Evolutionary conservation across 2,888 invertebrate genomes (phyloP).

Genomic region (Masnerella sp.): DNA sequence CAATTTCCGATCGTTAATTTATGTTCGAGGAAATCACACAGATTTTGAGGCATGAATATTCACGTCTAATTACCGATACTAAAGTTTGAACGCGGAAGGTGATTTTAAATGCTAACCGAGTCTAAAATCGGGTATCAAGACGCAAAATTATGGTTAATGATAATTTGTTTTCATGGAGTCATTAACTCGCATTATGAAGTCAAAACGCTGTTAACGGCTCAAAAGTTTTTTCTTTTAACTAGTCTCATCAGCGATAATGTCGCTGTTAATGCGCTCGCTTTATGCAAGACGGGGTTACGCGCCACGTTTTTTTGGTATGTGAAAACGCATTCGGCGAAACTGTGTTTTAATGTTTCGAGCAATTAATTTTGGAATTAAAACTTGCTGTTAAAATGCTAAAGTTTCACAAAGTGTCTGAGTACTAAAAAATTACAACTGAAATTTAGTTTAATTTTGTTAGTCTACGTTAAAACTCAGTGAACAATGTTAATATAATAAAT

Average conservation of each 20-base stretch:
- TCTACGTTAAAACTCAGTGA: no score
- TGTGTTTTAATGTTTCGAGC: background rate
- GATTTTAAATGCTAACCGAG: constrained; percentile 13
- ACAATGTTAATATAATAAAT: no score
- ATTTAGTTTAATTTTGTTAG: no score
- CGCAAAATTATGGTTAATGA: constrained; percentile 18
- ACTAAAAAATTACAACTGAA: no score
- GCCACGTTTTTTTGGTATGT: no score
- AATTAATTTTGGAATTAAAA: background rate
- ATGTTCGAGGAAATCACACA: no score
- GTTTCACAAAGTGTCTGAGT: no score
- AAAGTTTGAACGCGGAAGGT: background rate
- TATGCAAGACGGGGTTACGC: background rate
- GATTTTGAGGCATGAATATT: constrained; percentile 20
- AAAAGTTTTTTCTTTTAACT: constrained; percentile 14
- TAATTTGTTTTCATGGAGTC: constrained; percentile 20
- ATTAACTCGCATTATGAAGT: constrained; percentile 16
- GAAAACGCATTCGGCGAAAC: background rate
- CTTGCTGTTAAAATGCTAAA: no score
- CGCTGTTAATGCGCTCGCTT: constrained; percentile 2
- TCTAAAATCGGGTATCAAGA: background rate
- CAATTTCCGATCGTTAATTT: no score
- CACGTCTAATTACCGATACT: constrained; percentile 1
- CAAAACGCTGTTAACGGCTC: background rate
- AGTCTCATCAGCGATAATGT: constrained; percentile 1